Evolutionary conservation across 2,797 vertebrate genomes (phyloP).

Genomic region (Botia kubotai): DNA sequence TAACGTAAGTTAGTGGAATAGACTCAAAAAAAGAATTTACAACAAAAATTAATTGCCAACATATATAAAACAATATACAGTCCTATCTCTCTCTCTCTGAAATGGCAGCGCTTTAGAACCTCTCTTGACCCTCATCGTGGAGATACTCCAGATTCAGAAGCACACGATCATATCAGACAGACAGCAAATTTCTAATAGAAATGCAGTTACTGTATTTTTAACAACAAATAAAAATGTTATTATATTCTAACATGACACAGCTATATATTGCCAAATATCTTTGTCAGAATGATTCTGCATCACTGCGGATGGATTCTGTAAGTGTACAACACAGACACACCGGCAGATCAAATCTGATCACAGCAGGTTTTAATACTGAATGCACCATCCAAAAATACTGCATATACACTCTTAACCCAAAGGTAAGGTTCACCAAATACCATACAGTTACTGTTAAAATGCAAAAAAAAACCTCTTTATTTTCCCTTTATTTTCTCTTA

Average conservation of each 20-base stretch:
- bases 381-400: background rate
- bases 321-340: background rate
- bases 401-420: background rate
- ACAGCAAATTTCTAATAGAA: conserved; percentile 77
- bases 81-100: conserved; percentile 12
- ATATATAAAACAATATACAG: background rate
- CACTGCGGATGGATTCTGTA: background rate
- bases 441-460: background rate
- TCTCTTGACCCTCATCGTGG: conserved; percentile 75
- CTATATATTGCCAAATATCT: conserved; percentile 66
- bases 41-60: background rate
- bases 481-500: too few relatives aligned
- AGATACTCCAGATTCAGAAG: conserved; percentile 70
- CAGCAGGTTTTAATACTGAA: background rate
- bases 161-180: conserved; percentile 73
- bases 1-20: conserved; percentile 20
- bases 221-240: conserved; percentile 72
- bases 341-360: background rate
- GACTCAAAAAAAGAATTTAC: conserved; percentile 9
- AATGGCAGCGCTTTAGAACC: conserved; percentile 69
- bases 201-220: conserved; percentile 69
- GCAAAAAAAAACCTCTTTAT: background rate
- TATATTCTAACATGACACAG: conserved; percentile 72
- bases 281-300: conserved; percentile 56
- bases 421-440: background rate